Conservation (phyloP, 2,113 vertebrate genomes). For the Holacanthus passer region DNA sequence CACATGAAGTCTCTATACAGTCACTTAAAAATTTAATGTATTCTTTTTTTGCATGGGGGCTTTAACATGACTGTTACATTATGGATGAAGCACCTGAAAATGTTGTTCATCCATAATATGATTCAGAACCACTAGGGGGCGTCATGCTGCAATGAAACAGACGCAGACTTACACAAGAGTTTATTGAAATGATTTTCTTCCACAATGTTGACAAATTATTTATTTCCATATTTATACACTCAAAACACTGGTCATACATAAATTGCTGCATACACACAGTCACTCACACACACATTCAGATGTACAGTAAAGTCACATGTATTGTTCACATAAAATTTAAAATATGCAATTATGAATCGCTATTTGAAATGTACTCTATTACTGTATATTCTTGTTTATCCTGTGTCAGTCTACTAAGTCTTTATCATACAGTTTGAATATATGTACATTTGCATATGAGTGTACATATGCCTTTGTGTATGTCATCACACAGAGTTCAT, state of each 20-base stretch:
- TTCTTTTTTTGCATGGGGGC: not conserved
- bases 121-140: constrained; percentile 56
- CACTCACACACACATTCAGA: constrained; percentile 29
- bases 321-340: constrained; percentile 37
- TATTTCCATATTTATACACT: constrained; percentile 25
- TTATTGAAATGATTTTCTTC: constrained; percentile 52
- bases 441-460: constrained; percentile 30
- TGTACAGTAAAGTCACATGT: constrained; percentile 14
- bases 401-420: constrained; percentile 12
- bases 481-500: constrained; percentile 21
- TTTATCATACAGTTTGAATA: constrained; percentile 13
- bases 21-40: not conserved
- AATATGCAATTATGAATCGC: constrained; percentile 18
- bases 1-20: not conserved
- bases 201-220: constrained; percentile 26
- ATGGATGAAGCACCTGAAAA: not conserved
- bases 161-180: constrained; percentile 25
- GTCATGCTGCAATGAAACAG: constrained; percentile 32
- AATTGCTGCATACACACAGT: constrained; percentile 32
- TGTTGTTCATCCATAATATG: not conserved
- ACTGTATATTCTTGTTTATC: constrained; percentile 14
- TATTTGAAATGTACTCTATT: constrained; percentile 23
- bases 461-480: constrained; percentile 7
- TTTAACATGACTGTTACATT: not conserved
- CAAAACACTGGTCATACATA: constrained; percentile 39